Evolutionary conservation across 2,113 vertebrate species (phyloP), one percentile per base, ranked within the genome.

Genomic region (Microtus ochrogaster): DNA sequence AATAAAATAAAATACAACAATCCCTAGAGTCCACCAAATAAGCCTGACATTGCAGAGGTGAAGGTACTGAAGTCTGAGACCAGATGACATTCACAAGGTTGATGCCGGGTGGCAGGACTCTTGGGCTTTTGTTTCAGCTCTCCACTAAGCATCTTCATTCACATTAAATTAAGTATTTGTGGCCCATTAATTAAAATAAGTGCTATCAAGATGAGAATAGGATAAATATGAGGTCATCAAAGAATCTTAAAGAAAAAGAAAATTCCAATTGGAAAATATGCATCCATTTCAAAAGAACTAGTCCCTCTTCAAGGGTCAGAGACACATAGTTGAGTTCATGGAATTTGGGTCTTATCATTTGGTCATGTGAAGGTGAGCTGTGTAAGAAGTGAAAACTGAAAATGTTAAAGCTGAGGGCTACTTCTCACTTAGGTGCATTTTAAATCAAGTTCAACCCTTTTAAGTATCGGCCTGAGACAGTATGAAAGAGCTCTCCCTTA

Each of bases 311-410:
- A 55, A 91, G 77, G 77, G 91, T 88, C 52, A 93, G 96, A 96
- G 90, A 97, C 52, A 95, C 96, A 97, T 96, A 98, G 97, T 96
- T 97, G 97, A 98, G 96, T 97, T 96, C 94, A 96, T 97, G 97
- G 97, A 98, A 98, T 94, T 96, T 94, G 92, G 55, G 28, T 89
- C n/a, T 95, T 91, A 96, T n/a, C n/a, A n/a, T 66, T 85, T 96
- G 94, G 94, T 95, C 90, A 97, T 72, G 81, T 78, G 85, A 91
- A 91, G 94, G 90, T 36, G 22, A 90, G 66, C 41, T 86, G 12
- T 68, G 24, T 63, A 77, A 92, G 93, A 87, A 49, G 55, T 91
- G 93, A 33, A 76, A 58, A 33, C 2, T 93, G 16, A 90, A 92
- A 95, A 87, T n/a, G 49, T 84, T 94, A n/a, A 83, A 65, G 28